Percentiles rank a stretch among this genome's conserved stretches.
Conservation (phyloP, 2,113 vertebrate species). For the Pipa parva region DNA sequence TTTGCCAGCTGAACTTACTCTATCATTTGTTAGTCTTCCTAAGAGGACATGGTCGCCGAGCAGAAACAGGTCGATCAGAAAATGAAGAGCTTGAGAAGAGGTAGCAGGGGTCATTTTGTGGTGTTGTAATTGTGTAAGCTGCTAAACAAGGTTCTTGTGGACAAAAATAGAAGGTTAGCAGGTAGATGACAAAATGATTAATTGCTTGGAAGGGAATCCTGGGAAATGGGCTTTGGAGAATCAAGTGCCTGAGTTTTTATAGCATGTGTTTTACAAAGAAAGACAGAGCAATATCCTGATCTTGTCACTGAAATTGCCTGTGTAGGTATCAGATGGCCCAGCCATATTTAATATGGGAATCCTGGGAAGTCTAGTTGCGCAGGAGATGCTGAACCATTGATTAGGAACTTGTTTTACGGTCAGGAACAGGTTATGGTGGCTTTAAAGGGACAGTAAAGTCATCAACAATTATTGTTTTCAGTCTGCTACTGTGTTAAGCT, state of each 20-base stretch:
- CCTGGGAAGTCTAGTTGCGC: background rate
- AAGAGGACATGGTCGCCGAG: constrained; percentile 35
- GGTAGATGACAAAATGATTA: constrained; percentile 68
- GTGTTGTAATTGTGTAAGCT: constrained; percentile 35
- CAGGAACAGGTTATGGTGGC: background rate
- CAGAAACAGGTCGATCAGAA: constrained; percentile 41
- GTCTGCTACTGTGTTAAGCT: too few species aligned
- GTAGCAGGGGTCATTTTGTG: constrained; percentile 37
- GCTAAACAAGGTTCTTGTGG: constrained; percentile 35
- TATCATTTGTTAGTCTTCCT: constrained; percentile 17
- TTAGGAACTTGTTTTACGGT: background rate
- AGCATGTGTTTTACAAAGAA: constrained; percentile 44
- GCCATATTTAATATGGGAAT: background rate
- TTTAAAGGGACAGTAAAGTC: too few species aligned
- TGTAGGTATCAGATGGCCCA: constrained; percentile 43
- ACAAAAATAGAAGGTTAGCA: constrained; percentile 57
- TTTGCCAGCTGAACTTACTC: background rate
- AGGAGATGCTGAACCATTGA: background rate
- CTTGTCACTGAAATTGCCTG: constrained; percentile 49
- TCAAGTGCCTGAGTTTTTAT: constrained; percentile 54
- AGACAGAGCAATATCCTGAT: constrained; percentile 50
- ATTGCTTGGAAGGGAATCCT: constrained; percentile 67
- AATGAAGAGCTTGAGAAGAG: constrained; percentile 39
- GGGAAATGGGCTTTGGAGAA: constrained; percentile 56
- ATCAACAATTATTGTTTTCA: too few species aligned